Evolutionary conservation across 2,888 invertebrate species (phyloP).

Genomic region (Neoaliturus tenellus): DNA sequence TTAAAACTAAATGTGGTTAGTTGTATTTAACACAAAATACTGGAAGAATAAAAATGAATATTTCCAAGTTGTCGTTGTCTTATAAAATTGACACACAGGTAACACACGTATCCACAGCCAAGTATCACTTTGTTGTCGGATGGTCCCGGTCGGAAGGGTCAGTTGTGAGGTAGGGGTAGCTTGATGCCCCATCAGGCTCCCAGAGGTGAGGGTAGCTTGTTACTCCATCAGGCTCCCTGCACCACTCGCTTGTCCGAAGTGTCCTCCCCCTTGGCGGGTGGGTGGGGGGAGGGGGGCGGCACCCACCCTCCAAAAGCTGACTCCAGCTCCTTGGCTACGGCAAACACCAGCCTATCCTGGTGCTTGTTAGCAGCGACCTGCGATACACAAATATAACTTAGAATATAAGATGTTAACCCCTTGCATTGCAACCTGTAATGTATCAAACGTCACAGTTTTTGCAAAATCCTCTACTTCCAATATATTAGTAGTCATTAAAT

Average conservation of each 20-base stretch:
- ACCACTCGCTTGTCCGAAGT: neutral
- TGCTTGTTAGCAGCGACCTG: conserved; percentile 82
- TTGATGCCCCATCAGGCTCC: too few relatives aligned
- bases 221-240: neutral
- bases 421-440: too few relatives aligned
- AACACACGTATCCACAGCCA: conserved; percentile 2
- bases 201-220: neutral
- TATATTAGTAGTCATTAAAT: too few relatives aligned
- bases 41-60: too few relatives aligned
- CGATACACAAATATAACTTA: neutral
- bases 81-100: too few relatives aligned
- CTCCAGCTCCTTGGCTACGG: conserved; percentile 92
- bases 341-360: conserved; percentile 90
- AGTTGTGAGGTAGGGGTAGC: too few relatives aligned
- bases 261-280: neutral
- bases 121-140: neutral
- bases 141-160: neutral
- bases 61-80: too few relatives aligned
- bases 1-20: too few relatives aligned
- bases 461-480: too few relatives aligned
- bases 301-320: conserved; percentile 94
- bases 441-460: too few relatives aligned
- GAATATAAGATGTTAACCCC: too few relatives aligned
- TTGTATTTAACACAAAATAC: too few relatives aligned
- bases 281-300: conserved; percentile 73